Evolutionary conservation across 2,888 invertebrate genomes (phyloP).

Genomic region (Parnassius orleans): DNA sequence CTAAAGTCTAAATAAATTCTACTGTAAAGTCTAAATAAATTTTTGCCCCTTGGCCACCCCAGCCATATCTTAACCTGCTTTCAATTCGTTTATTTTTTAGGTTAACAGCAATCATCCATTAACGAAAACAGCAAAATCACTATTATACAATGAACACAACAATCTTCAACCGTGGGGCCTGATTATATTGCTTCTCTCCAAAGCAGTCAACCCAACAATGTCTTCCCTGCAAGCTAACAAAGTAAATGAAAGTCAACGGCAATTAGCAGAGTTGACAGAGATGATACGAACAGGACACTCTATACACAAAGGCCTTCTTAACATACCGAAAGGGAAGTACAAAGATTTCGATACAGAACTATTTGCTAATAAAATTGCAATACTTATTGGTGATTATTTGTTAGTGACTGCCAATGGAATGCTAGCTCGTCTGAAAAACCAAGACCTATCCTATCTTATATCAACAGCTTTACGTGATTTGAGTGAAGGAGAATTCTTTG

Average conservation of each 20-base stretch:
- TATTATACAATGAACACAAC: slow-evolving; percentile 90
- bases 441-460: slow-evolving; percentile 89
- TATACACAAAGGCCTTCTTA: slow-evolving; percentile 85
- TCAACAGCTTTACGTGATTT: slow-evolving; percentile 90
- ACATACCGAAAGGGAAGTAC: slow-evolving; percentile 67
- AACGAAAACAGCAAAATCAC: slow-evolving; percentile 90
- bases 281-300: slow-evolving; percentile 93
- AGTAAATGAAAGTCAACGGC: slow-evolving; percentile 75
- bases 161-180: slow-evolving; percentile 93
- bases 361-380: slow-evolving; percentile 93
- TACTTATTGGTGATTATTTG: slow-evolving; percentile 92
- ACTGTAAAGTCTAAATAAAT: too few relatives aligned
- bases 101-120: slow-evolving; percentile 93
- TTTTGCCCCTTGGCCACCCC: too few relatives aligned
- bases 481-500: slow-evolving; percentile 91
- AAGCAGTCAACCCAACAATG: slow-evolving; percentile 83
- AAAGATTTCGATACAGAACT: slow-evolving; percentile 85
- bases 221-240: slow-evolving; percentile 78
- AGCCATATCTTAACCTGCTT: too few relatives aligned
- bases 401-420: slow-evolving; percentile 90
- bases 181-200: slow-evolving; percentile 89
- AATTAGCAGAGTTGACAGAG: slow-evolving; percentile 86
- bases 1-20: too few relatives aligned
- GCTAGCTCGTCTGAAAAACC: slow-evolving; percentile 85
- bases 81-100: slow-evolving; percentile 36